Base-by-base conservation (phyloP, 2,113 vertebrate genomes). In the Elaphurus davidianus region DNA sequence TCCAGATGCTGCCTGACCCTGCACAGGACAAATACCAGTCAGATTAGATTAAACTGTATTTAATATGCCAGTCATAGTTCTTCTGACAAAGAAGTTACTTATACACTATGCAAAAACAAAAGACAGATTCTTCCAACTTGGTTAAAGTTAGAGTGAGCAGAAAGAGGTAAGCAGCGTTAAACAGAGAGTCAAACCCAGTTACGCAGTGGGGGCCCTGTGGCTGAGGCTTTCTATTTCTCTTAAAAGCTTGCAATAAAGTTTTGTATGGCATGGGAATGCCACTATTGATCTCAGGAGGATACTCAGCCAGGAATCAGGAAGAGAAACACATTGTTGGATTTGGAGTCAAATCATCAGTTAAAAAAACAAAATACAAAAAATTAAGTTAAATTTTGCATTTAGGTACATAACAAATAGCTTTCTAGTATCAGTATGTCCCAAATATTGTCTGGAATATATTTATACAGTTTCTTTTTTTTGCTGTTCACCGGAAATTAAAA, bases 91-190 rank as follows among this genome's bases (percentile, higher is more conserved):
- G 25, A 12, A 81, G 47, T 57, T 89, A 54, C 78, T 52, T 94
- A 81, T 25, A 91, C 96, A 33, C 17, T 40, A 84, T 33, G 47
- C 50, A 81, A 79, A 95, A 94, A 84, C 86, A 93, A 93, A 96
- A 64, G 43, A 82, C 30, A 85, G 11, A 19, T 71, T 95, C 54
- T 71, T 96, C 78, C 71, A 83, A 83, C 6, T 15, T 64, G 8
- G 76, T 92, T 81, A 95, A 97, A 97, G 93, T 74, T 81, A 15
- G 40, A 96, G 23, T 28, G 12, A 91, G 28, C 33, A 90, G 33
- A 47, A 91, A 92, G 27, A 88, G 71, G 5, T 40, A 7, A 88
- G 47, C 30, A 74, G 45, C 15, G 30, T 67, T 43, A 59, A 10
- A 12, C 10, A 93, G 16, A 64, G 17, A 55, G 12, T 54, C 25